These are phyloP conservation scores for Nannobrachium achirus DNA, from an alignment of 2,113 vertebrate species.

Conservation along the genomic window DNA sequence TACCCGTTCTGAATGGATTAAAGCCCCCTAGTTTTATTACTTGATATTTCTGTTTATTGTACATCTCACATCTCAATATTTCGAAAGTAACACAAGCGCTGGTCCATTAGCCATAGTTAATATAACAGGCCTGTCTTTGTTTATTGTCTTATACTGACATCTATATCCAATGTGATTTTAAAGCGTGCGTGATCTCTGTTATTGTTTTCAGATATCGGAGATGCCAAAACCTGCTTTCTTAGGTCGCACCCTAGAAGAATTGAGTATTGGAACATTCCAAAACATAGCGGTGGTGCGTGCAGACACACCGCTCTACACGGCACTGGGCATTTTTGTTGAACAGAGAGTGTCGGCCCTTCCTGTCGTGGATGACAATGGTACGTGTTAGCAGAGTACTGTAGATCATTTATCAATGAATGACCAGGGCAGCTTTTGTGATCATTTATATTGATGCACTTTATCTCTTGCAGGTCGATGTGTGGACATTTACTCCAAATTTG, in stretches of 20 bases:
- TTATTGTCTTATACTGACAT: not conserved
- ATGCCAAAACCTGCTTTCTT: conserved; percentile 94
- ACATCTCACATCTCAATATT: not conserved
- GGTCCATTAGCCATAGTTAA: too few species aligned
- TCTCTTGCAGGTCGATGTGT: conserved; percentile 86
- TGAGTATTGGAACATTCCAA: conserved; percentile 91
- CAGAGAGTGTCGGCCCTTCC: conserved; percentile 94
- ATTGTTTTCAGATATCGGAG: conserved; percentile 87
- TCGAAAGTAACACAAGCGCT: not conserved
- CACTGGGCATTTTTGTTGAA: conserved; percentile 96
- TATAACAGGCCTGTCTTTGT: too few species aligned
- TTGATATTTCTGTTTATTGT: not conserved
- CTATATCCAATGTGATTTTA: not conserved
- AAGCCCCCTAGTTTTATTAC: not conserved
- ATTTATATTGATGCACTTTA: conserved; percentile 11
- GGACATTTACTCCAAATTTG: conserved; percentile 98
- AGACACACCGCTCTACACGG: conserved; percentile 93
- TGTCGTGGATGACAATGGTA: conserved; percentile 93
- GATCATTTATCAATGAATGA: not conserved
- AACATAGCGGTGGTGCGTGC: conserved; percentile 91
- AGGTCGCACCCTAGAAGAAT: conserved; percentile 85
- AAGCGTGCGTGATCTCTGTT: not conserved
- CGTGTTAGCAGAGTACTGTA: conserved; percentile 18
- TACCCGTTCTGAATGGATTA: too few species aligned
- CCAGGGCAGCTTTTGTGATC: not conserved